Base-by-base conservation (phyloP, 2,113 vertebrate species). In the Eurystomus gularis region DNA sequence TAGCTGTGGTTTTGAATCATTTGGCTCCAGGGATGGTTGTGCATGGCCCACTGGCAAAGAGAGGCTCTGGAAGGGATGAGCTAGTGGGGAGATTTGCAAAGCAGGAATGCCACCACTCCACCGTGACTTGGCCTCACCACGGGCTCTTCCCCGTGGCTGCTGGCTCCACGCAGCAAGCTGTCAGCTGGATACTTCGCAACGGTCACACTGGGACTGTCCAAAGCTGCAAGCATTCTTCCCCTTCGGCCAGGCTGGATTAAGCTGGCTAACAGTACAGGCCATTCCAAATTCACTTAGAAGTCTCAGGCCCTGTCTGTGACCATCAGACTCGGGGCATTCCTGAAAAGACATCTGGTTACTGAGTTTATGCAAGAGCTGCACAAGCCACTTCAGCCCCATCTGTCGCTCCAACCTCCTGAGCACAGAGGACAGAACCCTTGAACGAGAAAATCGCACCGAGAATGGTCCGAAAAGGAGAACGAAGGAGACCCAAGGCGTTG, bases 401-500 rank as follows among this genome's bases (percentile, higher is more conserved):
- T 93, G 90, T 57, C 88, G 26, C 49, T 68, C 40, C 61, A 91
- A 58, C 23, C 77, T 96, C 64, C 86, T 78, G 55, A 91, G 83
- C 54, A 70, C 35, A 60, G 48, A 68, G 55, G 68, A 71, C 64
- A 72, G 77, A 89, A 69, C 69, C 61, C 57, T 46, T 87, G 86
- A 76, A 92, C 73, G 54, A 69, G 35, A 80, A 82, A 95, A 84
- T 76, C 40, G 61, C 48, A 71, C 28, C 33, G 70, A 69, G 69
- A 83, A 72, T 44, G 42, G 15, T 55, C 76, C 76, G 73, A 84
- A 91, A 89, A 79, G 33, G 19, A 79, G 54, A 90, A 60, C 49
- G 42, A 61, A 0, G n/a, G n/a, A n/a, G 0, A 71, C 31, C 46
- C 35, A 71, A 57, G 0, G 0, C 1, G 9, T 28, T 6, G 66